A percentile compares a stretch with the other conserved stretches of the same genome.
phyloP scores from a whole-genome alignment of 64 coral and sea anemone species.

The Montipora foliosa region DNA sequence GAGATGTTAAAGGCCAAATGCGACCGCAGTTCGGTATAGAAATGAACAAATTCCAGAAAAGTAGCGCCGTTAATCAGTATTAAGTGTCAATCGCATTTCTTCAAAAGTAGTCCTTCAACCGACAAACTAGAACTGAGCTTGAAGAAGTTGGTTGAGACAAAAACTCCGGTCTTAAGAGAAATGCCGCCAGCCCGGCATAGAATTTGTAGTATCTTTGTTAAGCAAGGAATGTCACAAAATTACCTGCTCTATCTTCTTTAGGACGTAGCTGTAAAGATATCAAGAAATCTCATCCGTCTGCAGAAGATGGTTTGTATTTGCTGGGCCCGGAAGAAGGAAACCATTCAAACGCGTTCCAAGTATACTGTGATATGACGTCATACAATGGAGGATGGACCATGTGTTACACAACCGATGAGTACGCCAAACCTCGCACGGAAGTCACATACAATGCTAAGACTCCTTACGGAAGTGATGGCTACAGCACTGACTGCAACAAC shows the following conservation, averaged over 20 bases:
- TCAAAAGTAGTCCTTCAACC: no score
- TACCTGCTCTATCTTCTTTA: neutral
- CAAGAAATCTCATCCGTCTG: neutral
- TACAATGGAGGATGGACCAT: conserved; percentile 47
- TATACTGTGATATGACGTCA: conserved; percentile 54
- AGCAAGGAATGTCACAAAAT: no score
- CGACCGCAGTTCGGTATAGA: no score
- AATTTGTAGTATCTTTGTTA: no score
- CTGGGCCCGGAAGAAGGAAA: neutral
- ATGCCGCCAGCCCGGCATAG: no score
- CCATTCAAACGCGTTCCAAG: conserved; percentile 24
- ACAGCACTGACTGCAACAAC: conserved; percentile 29
- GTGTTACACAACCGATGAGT: conserved; percentile 44
- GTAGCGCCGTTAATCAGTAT: no score
- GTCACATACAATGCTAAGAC: neutral
- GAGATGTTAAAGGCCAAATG: no score
- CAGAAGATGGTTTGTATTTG: neutral
- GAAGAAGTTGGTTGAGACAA: no score
- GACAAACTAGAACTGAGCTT: no score
- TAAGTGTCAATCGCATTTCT: no score
- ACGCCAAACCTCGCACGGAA: neutral
- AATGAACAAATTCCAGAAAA: no score
- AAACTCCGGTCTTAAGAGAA: no score
- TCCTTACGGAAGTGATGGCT: conserved; percentile 16
- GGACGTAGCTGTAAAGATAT: neutral